Percentiles rank a stretch among this genome's conserved stretches.
These are phyloP conservation scores for Tanytarsus gracilentus DNA, from an alignment of 2,888 invertebrate species.

Conservation along the genomic window DNA sequence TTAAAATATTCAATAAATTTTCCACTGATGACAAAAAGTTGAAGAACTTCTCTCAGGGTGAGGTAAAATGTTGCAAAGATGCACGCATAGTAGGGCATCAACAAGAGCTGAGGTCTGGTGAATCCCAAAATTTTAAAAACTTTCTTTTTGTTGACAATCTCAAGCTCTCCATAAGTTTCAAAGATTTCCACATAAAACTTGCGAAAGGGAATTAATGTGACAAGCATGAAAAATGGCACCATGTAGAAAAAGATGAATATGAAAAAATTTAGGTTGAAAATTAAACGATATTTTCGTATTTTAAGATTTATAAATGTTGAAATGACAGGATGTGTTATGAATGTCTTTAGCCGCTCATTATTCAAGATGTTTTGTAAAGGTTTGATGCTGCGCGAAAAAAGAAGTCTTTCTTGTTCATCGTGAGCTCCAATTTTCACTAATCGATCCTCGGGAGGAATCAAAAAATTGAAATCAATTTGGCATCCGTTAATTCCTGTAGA, in stretches of 20 bases:
- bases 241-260: constrained; percentile 20
- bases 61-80: constrained; percentile 11
- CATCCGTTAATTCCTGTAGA: constrained; percentile 16
- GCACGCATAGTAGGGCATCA: constrained; percentile 2
- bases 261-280: constrained; percentile 24
- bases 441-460: constrained; percentile 15
- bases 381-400: constrained; percentile 1
- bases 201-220: constrained; percentile 14
- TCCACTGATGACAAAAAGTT: constrained; percentile 7
- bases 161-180: constrained; percentile 2
- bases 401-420: constrained; percentile 20
- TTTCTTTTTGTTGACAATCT: not conserved
- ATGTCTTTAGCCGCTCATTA: constrained; percentile 10
- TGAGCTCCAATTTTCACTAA: not conserved
- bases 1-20: constrained; percentile 10
- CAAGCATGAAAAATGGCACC: constrained; percentile 21
- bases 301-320: constrained; percentile 26
- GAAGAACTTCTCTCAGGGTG: constrained; percentile 3
- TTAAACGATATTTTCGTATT: constrained; percentile 2
- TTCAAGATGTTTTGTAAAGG: constrained; percentile 15
- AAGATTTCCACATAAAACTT: constrained; percentile 18
- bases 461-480: constrained; percentile 22
- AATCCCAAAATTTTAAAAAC: constrained; percentile 12
- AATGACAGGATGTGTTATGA: constrained; percentile 24
- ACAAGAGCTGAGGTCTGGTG: constrained; percentile 1